A percentile compares a stretch with the other conserved stretches of the same genome.
Conservation (phyloP, 2,888 invertebrate species). For the Metellina segmentata region DNA sequence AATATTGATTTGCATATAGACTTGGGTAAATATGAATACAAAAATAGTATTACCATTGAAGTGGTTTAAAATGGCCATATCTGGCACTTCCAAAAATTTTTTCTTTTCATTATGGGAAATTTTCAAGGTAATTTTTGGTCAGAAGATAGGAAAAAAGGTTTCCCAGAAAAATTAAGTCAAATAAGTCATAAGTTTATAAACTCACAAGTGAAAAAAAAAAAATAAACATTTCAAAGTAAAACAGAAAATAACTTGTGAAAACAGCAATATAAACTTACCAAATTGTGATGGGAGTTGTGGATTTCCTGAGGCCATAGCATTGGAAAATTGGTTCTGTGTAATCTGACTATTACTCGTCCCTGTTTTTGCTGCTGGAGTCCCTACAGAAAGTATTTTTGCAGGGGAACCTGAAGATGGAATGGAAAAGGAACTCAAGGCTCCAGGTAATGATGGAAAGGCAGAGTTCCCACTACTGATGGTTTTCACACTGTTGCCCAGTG, state of each 20-base stretch:
- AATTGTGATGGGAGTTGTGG: constrained; percentile 77
- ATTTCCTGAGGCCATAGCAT: constrained; percentile 83
- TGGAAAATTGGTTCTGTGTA: constrained; percentile 88
- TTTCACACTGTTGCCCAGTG: constrained; percentile 81
- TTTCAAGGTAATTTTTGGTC: too few relatives aligned
- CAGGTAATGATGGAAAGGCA: constrained; percentile 73
- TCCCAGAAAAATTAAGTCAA: too few relatives aligned
- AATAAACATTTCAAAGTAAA: not conserved
- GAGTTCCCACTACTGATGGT: constrained; percentile 55
- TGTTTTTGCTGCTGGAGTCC: constrained; percentile 50
- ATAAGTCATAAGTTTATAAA: too few relatives aligned
- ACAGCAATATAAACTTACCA: constrained; percentile 17
- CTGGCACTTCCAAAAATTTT: too few relatives aligned
- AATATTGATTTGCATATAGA: too few relatives aligned
- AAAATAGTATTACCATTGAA: too few relatives aligned
- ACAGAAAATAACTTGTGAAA: not conserved
- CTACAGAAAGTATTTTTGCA: constrained; percentile 87
- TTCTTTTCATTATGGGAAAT: too few relatives aligned
- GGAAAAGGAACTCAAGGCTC: constrained; percentile 68
- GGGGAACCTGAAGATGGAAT: constrained; percentile 89
- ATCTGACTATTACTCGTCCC: constrained; percentile 68
- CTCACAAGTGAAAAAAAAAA: not conserved
- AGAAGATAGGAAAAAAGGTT: too few relatives aligned
- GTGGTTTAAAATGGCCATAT: too few relatives aligned
- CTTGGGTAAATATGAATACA: too few relatives aligned